Percentiles rank a stretch among this genome's conserved stretches.
These are phyloP conservation scores for Genyomyrus donnyi DNA, from an alignment of 2,113 vertebrate genomes.

Conservation along the genomic window DNA sequence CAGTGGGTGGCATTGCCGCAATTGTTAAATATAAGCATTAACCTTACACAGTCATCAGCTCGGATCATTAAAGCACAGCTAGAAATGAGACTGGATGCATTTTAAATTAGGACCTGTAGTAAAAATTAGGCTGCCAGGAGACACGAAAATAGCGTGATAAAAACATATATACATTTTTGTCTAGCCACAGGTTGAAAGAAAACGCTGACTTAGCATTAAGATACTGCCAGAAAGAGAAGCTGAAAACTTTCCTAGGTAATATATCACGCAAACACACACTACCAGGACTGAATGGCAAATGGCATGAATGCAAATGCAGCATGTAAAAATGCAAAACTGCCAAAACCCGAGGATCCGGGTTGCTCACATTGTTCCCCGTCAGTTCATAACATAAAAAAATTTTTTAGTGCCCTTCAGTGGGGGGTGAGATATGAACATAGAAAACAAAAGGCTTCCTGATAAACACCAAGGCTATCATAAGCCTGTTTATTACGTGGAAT, in stretches of 20 bases:
- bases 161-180: background rate
- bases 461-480: slow-evolving; percentile 14
- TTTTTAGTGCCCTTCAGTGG: background rate
- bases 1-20: slow-evolving; percentile 13
- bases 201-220: background rate
- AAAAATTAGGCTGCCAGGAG: background rate
- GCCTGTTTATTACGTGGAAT: slow-evolving; percentile 37
- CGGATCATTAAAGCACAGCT: background rate
- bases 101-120: background rate
- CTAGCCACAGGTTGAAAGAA: background rate
- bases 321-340: background rate
- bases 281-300: background rate
- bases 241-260: background rate
- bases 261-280: background rate
- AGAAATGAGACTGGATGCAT: background rate
- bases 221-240: background rate
- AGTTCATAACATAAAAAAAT: too few species aligned
- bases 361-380: background rate
- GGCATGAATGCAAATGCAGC: background rate
- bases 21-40: slow-evolving; percentile 25
- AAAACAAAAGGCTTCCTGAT: background rate
- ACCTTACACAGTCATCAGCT: slow-evolving; percentile 9
- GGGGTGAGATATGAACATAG: background rate
- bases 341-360: background rate
- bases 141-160: background rate